Evolutionary conservation across 2,113 vertebrate genomes (phyloP).

Genomic region (Zapornia atra): DNA sequence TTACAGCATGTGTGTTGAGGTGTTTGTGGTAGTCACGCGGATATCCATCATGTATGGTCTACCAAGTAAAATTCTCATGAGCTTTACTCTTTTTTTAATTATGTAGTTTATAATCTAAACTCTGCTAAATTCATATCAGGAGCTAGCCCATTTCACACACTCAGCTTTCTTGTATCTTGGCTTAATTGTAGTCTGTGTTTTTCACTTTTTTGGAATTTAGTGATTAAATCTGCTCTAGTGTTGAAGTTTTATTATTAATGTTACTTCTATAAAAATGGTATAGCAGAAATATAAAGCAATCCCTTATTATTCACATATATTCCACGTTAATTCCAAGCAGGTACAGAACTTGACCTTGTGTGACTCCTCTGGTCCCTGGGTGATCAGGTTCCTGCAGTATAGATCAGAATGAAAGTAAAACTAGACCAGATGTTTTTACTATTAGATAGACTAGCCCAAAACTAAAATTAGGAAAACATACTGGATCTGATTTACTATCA

Average conservation of each 20-base stretch:
- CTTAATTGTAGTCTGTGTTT: neutral
- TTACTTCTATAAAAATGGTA: conserved; percentile 16
- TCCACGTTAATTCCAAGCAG: neutral
- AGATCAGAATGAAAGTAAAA: conserved; percentile 77
- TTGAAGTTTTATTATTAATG: conserved; percentile 48
- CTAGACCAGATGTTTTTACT: conserved; percentile 79
- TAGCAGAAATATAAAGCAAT: conserved; percentile 50
- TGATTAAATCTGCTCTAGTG: conserved; percentile 34
- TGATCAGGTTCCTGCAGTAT: conserved; percentile 70
- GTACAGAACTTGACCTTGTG: conserved; percentile 71
- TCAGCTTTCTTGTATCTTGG: neutral
- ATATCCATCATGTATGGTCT: neutral
- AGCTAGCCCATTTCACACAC: neutral
- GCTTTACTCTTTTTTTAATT: neutral
- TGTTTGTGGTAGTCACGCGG: neutral
- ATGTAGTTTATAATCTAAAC: neutral
- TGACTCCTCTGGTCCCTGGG: conserved; percentile 73
- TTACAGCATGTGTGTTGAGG: neutral
- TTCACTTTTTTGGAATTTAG: conserved; percentile 47
- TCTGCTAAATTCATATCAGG: neutral
- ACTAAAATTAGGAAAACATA: conserved; percentile 78
- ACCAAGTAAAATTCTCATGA: neutral
- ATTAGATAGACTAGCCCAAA: conserved; percentile 74
- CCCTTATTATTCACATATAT: conserved; percentile 48
- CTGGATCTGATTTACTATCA: conserved; percentile 77